phyloP scores from a whole-genome alignment of 2,888 invertebrate genomes.

The Cylloceria caligata region DNA sequence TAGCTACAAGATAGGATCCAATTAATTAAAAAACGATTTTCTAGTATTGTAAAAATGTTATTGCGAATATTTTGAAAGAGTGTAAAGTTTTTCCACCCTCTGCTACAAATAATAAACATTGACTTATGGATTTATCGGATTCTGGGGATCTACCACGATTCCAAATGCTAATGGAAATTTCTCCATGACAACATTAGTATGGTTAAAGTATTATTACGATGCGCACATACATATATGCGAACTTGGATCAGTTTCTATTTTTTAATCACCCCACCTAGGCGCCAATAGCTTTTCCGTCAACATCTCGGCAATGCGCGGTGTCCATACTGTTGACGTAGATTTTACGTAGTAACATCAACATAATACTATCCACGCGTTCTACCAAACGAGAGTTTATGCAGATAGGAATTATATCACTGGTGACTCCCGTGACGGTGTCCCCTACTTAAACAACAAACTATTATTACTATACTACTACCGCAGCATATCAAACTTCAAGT shows the following conservation, averaged over 20 bases:
- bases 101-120: no score
- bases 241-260: conserved; percentile 13
- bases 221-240: no score
- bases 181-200: no score
- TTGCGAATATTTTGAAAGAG: no score
- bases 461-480: neutral
- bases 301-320: neutral
- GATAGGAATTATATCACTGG: conserved; percentile 28
- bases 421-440: conserved; percentile 2
- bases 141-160: no score
- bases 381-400: conserved; percentile 6
- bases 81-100: no score
- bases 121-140: no score
- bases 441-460: neutral
- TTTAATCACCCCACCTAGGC: neutral
- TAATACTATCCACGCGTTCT: neutral
- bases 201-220: no score
- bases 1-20: no score
- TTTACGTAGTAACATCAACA: neutral
- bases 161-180: no score
- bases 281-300: conserved; percentile 2
- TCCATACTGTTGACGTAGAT: neutral
- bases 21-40: no score
- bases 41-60: no score
- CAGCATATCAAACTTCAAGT: conserved; percentile 27